Evolutionary conservation across 2,797 vertebrate genomes (phyloP).

Genomic region (Manis crassicaudata): DNA sequence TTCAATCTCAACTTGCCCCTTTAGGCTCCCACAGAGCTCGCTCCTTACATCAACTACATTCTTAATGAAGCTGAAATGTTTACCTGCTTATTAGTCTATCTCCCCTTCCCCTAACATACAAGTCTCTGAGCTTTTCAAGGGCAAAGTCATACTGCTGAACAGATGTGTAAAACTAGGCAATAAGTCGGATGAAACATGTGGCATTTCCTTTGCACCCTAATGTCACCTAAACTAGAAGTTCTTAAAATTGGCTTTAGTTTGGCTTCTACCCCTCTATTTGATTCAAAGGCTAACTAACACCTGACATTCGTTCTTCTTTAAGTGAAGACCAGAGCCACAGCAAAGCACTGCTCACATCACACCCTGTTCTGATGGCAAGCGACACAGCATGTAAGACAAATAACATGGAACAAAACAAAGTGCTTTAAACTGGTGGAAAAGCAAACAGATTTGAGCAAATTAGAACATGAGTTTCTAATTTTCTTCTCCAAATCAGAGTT

Average conservation of each 20-base stretch:
- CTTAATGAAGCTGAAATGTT: not conserved
- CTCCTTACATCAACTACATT: not conserved
- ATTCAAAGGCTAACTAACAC: constrained; percentile 15
- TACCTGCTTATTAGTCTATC: not conserved
- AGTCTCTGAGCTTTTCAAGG: not conserved
- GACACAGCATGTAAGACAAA: not conserved
- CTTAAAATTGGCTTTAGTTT: not conserved
- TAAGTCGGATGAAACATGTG: not conserved
- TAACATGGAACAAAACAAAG: not conserved
- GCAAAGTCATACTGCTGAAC: not conserved
- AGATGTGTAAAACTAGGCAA: not conserved
- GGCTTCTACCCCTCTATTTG: not conserved
- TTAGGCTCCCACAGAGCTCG: not conserved
- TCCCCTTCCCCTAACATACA: not conserved
- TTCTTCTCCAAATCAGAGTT: constrained; percentile 42
- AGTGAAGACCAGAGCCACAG: not conserved
- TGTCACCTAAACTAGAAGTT: not conserved
- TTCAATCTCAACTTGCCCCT: not conserved
- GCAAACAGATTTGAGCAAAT: not conserved
- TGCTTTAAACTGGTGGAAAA: constrained; percentile 18
- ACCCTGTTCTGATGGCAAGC: not conserved
- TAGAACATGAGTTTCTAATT: constrained; percentile 37
- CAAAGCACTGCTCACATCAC: not conserved
- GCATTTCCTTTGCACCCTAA: not conserved
- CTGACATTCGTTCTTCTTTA: not conserved